phyloP scores from a whole-genome alignment of 37 sponge, comb jelly and placozoan genomes.

The Crambe crambe region DNA sequence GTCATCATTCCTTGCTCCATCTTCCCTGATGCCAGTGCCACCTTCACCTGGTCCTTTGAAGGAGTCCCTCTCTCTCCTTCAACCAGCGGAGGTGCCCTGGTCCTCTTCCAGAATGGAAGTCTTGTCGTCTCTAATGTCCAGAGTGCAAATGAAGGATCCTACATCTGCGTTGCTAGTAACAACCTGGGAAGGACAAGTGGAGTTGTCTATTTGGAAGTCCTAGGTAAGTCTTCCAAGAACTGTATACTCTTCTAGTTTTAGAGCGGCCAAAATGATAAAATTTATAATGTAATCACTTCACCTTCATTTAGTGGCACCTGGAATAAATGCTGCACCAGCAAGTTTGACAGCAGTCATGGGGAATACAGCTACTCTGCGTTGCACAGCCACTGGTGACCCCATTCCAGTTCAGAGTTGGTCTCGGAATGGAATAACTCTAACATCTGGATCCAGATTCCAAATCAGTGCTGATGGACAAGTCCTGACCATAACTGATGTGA shows the following conservation, averaged over 20 bases:
- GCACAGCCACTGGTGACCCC: conserved; percentile 60
- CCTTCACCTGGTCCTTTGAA: conserved; percentile 39
- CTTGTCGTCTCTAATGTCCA: conserved; percentile 25
- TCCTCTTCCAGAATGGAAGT: conserved; percentile 35
- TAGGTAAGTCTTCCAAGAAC: conserved; percentile 4
- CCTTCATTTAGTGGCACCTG: conserved; percentile 19
- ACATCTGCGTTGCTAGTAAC: conserved; percentile 60
- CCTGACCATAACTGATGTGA: not conserved
- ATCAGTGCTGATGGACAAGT: conserved; percentile 9
- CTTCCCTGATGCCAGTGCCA: conserved; percentile 18
- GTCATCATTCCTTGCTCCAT: conserved; percentile 38
- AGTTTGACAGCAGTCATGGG: conserved; percentile 25
- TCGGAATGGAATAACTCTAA: conserved; percentile 20
- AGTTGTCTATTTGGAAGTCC: conserved; percentile 27
- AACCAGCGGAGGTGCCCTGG: not conserved
- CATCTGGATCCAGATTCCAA: conserved; percentile 12
- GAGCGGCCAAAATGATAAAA: too few relatives aligned
- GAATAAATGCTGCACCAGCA: conserved; percentile 9
- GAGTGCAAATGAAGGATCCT: conserved; percentile 35
- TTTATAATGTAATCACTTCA: too few relatives aligned
- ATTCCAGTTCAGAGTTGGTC: conserved; percentile 47
- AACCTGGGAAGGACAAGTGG: conserved; percentile 28
- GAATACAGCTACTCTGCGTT: conserved; percentile 21
- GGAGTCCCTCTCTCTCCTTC: not conserved
- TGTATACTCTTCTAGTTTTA: not conserved